Base-by-base conservation (phyloP, 2,888 invertebrate genomes). In the Callyntrura sp. region DNA sequence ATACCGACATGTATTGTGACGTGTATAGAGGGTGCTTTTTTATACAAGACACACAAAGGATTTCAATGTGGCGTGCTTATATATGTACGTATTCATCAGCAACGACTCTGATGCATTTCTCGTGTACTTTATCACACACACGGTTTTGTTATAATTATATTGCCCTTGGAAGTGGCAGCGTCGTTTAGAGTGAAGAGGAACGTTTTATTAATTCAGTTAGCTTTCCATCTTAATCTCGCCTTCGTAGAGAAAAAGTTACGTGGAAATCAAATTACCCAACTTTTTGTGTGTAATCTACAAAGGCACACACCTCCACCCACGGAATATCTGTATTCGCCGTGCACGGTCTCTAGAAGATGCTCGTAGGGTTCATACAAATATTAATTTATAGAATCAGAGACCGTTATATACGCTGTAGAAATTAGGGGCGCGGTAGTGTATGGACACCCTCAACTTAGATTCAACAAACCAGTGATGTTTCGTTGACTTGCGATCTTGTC, bases 201-300 rank as follows among this genome's bases (percentile, higher is more conserved):
- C 17, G 68, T 28, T 28, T 28, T 68, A 68, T 68, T 68, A 68
- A 68, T 68, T 68, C 28, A 68, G 28, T 68, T 68, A 68, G n/a
- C 68, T 25, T 68, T n/a, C 68, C 12, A 12, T 68, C 35, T 68
- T 68, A 68, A 68, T 68, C 68, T 68, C 1, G 25, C 25, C 25
- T 25, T 23, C 68, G 12, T 14, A 6, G 62, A 23, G 62, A 62
- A 68, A 28, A 68, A 68, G 68, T 68, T 68, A 11, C 28, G 25
- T 4, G 17, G 25, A 68, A 68, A 68, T 68, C 68, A 68, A 68
- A 68, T 35, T 68, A 35, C 35, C 35, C n/a, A 68, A 28, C 17
- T 68, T 68, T 68, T 23, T 68, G n/a, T 35, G 25, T 35, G 12
- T n/a, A 28, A 12, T 68, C 28, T 23, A 9, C 28, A 14, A 12